Evolutionary conservation across 2,888 invertebrate species (phyloP), one percentile per base, ranked within the genome.

Genomic region (Xylota segnis): DNA sequence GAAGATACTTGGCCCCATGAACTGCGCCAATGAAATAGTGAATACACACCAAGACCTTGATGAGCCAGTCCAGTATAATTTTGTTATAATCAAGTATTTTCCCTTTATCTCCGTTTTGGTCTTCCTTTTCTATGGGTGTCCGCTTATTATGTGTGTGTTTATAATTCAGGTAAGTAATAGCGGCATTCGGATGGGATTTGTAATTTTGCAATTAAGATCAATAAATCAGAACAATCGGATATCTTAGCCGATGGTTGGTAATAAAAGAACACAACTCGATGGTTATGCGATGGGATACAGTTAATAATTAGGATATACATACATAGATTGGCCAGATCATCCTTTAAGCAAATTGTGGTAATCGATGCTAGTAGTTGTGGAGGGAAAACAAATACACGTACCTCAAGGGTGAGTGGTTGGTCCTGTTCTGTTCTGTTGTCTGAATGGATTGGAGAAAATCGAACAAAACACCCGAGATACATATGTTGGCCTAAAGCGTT

Each of bases 31-130:
- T 81, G 84, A 76, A 76, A 76, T 86, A 86, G 71, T 66, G 75
- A 71, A 66, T 29, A 12, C 16, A 23, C 23, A 23, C 45, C 63
- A 70, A 70, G 79, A 61, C 71, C 84, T 72, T 81, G 75, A 81
- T 81, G 84, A 75, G 81, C 74, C 32, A 75, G 81, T 72, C 84
- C 81, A 81, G 75, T 84, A 86, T 86, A 86, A 81, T 86, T 81
- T 86, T 54, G 66, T 81, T 81, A 86, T 86, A 86, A 86, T 86
- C 66, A 86, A 81, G 81, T 86, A 71, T 79, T 65, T 79, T 75
- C 45, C 47, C 34, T 76, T 70, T 74, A 79, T 63, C 66, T 29
- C 68, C 16, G 12, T 9, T 32, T 52, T 37, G 5, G 18, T 56
- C 50, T 40, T 58, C 56, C 34, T 32, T 23, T 45, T 66, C 65